These are phyloP conservation scores for Odiellus spinosus DNA, from an alignment of 2,888 invertebrate genomes.

Conservation along the genomic window DNA sequence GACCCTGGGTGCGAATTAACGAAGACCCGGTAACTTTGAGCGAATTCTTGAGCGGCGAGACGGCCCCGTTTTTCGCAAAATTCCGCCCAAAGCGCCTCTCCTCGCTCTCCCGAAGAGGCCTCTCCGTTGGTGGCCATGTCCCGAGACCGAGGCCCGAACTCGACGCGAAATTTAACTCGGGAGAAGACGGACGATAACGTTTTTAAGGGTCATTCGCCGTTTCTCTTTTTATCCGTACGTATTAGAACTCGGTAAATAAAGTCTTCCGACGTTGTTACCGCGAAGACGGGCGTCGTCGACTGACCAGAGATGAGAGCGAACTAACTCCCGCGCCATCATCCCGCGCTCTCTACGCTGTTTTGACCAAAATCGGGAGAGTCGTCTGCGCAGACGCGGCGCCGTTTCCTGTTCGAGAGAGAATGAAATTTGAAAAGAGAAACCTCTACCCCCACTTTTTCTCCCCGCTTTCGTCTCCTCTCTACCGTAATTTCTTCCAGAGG, in stretches of 20 bases:
- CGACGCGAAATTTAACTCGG: neutral
- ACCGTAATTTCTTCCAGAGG: too few species aligned
- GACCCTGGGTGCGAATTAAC: slow-evolving; percentile 14
- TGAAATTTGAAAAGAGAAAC: too few species aligned
- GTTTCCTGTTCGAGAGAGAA: too few species aligned
- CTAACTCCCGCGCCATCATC: too few species aligned
- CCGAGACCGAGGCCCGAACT: too few species aligned
- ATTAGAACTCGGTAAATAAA: neutral
- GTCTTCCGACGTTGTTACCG: neutral
- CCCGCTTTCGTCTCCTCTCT: too few species aligned
- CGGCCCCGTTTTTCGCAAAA: slow-evolving; percentile 18
- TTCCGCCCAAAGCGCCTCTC: slow-evolving; percentile 11
- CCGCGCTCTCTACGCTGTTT: too few species aligned
- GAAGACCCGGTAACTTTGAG: slow-evolving; percentile 15
- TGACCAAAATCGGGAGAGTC: too few species aligned
- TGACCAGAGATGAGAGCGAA: too few species aligned
- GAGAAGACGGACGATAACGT: neutral
- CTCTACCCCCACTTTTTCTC: too few species aligned
- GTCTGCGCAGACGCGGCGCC: too few species aligned
- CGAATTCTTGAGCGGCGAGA: slow-evolving; percentile 15
- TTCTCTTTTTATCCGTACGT: neutral
- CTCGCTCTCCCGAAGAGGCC: slow-evolving; percentile 3
- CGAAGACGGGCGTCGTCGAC: too few species aligned
- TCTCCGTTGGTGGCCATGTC: slow-evolving; percentile 10
- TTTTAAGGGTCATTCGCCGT: neutral